phyloP scores from a whole-genome alignment of 1,140 invertebrate genomes.

The Coboldia fuscipes region DNA sequence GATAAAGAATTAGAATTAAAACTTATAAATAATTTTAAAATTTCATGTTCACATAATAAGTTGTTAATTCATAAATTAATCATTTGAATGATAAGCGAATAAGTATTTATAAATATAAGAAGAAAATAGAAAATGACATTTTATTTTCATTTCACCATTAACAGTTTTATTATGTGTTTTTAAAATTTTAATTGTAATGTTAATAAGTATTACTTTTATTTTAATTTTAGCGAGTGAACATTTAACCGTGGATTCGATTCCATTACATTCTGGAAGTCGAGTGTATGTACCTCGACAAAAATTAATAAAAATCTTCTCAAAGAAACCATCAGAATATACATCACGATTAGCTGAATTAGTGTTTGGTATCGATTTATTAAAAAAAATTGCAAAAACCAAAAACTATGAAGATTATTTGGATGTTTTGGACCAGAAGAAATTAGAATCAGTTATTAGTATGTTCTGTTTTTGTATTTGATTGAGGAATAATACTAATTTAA shows the following conservation, averaged over 20 bases:
- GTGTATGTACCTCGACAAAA: constrained; percentile 7
- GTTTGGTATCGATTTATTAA: constrained; percentile 11
- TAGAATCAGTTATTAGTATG: constrained; percentile 17
- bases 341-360: constrained; percentile 14
- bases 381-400: background rate
- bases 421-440: constrained; percentile 2
- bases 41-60: no score
- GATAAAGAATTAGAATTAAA: no score
- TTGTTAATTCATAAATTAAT: no score
- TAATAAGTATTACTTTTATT: no score
- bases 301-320: constrained; percentile 2
- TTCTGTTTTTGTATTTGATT: background rate
- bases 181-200: no score
- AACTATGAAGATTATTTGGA: background rate
- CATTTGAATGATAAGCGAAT: no score
- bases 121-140: no score
- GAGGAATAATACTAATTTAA: background rate
- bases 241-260: constrained; percentile 6
- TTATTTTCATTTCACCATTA: no score
- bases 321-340: constrained; percentile 13
- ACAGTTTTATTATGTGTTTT: no score
- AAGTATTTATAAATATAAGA: no score
- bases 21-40: no score
- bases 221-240: no score
- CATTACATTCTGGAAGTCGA: constrained; percentile 10